Conservation (phyloP, 2,797 vertebrate species). For the Propithecus perrieri region DNA sequence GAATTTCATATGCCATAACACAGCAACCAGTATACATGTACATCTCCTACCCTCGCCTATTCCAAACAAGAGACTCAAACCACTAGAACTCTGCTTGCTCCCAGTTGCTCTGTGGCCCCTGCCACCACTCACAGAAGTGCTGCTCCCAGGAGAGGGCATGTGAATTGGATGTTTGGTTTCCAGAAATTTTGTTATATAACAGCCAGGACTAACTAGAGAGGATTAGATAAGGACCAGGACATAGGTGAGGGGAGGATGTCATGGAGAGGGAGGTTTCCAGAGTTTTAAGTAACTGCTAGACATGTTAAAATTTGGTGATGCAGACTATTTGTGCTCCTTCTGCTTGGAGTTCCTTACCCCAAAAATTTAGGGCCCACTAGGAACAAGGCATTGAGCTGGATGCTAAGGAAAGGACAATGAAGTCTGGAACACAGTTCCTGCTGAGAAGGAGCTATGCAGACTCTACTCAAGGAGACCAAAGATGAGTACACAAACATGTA, state of each 20-base stretch:
- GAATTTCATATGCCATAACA: not conserved
- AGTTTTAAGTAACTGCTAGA: not conserved
- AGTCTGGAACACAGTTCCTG: not conserved
- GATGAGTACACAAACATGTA: not conserved
- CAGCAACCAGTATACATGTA: not conserved
- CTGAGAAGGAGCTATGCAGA: not conserved
- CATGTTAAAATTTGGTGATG: not conserved
- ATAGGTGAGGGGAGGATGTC: not conserved
- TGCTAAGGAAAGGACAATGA: not conserved
- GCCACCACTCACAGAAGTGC: not conserved
- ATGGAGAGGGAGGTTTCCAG: not conserved
- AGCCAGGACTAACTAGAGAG: not conserved
- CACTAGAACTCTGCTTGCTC: not conserved
- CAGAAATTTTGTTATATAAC: slow-evolving; percentile 38
- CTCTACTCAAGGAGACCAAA: not conserved
- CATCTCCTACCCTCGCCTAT: not conserved
- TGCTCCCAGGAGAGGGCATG: not conserved
- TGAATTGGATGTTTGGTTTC: not conserved
- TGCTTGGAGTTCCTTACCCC: not conserved
- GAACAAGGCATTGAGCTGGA: not conserved
- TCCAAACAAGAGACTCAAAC: not conserved
- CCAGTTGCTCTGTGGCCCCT: not conserved
- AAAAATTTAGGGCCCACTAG: not conserved
- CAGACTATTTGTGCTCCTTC: not conserved
- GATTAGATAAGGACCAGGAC: slow-evolving; percentile 26